Evolutionary conservation across 2,113 vertebrate genomes (phyloP), one percentile per base, ranked within the genome.

Genomic region (Mionectes macconnelli): DNA sequence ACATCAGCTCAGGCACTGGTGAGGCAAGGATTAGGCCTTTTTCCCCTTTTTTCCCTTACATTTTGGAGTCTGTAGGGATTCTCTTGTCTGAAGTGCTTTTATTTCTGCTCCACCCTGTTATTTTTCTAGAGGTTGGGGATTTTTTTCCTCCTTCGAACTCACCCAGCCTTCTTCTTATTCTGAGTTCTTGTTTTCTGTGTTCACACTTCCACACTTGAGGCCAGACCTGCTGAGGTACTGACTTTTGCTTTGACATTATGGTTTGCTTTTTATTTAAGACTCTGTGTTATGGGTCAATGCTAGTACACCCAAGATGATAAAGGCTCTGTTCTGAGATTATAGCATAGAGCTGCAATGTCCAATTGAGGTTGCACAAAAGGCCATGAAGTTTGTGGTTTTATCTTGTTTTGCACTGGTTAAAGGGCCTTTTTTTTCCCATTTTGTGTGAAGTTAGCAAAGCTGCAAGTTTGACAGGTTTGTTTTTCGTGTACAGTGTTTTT

Each of bases 361-460:
- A 96, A 82, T 80, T 90, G 95, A 89, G 87, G 80, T 79, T 96
- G 87, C 73, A 93, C 79, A 88, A 96, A 94, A 96, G 90, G 86
- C 94, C 83, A 94, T 93, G 94, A 96, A 89, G 97, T 98, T 96
- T 98, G 97, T 93, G 89, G 92, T 88, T 98, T 98, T 96, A 96
- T 97, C 92, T 94, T 97, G 94, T 97, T 98, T 98, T 96, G 76
- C 66, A 86, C 83, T 88, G 45, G 35, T 94, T 94, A 82, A 96
- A 96, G 95, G 86, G 81, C 3, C 37, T 62, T 62, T 90, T 84
- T 90, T 56, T 24, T 21, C 21, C 93, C 76, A 52, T 89, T 97
- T 97, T 97, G 78, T 97, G 96, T 67, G 33, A 97, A 98, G 93
- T 96, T 97, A 95, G 96, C 95, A 94, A 96, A 98, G 92, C 92